Evolutionary conservation across 2,797 vertebrate genomes (phyloP).

Genomic region (Eupleurogrammus muticus): DNA sequence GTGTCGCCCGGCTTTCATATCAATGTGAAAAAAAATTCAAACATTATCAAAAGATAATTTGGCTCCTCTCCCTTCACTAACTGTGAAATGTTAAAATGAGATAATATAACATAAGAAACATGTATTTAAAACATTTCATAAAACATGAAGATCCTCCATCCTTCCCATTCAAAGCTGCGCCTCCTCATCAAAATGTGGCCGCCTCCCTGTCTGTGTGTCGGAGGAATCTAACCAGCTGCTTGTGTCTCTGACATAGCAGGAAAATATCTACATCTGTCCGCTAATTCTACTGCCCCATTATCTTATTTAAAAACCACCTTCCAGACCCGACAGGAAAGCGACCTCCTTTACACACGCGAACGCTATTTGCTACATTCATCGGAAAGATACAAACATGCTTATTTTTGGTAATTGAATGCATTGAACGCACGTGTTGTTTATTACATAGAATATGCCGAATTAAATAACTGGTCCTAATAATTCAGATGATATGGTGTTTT

Average conservation of each 20-base stretch:
- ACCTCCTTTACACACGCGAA: neutral
- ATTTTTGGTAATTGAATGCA: neutral
- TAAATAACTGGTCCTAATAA: rapidly evolving
- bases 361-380: neutral
- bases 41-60: too few relatives aligned
- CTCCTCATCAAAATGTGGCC: neutral
- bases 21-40: too few relatives aligned
- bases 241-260: neutral
- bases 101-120: too few relatives aligned
- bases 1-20: too few relatives aligned
- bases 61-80: too few relatives aligned
- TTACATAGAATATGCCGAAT: conserved; percentile 4
- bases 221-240: rapidly evolving
- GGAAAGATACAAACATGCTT: neutral
- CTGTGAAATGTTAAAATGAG: too few relatives aligned
- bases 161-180: neutral
- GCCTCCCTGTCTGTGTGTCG: neutral
- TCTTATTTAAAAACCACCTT: neutral
- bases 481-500: rapidly evolving
- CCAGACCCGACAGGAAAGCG: neutral
- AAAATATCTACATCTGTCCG: neutral
- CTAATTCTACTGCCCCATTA: neutral
- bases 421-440: too few relatives aligned
- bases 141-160: too few relatives aligned
- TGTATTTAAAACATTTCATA: too few relatives aligned